Base-by-base conservation (phyloP, 2,888 invertebrate species). In the Idaea aversata region DNA sequence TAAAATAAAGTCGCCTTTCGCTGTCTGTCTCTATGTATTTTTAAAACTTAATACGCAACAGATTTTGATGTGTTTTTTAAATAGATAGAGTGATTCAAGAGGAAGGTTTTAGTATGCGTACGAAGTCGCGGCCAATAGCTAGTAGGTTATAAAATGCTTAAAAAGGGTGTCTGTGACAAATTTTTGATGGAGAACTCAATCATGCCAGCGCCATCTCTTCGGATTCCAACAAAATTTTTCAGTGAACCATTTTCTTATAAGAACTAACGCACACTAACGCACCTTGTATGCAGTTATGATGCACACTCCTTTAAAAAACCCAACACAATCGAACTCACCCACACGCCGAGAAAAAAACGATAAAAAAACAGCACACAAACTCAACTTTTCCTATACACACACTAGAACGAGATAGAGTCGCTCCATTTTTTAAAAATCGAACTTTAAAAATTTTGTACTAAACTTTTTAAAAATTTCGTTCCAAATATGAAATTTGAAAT, bases 221-320 rank as follows among this genome's bases (percentile, higher is more conserved):
- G 86, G 83, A 86, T 87, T 87, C 85, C 86, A 76, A 84, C 87
- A 88, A 91, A 91, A 90, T 88, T 90, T 91, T 90, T 90, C 88
- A 88, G 87, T 84, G 87, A 89, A 89, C 88, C 88, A 89, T 92
- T 91, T 88, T 93, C 92, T 93, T 92, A 89, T 86, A 93, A 93
- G 93, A 93, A 89, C 86, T 79, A 72, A 70, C 84, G 65, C 88
- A 86, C 88, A 88, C 89, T 61, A 65, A 58, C 61, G 67, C 73
- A 77, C 61, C 66, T 65, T 65, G 71, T 79, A 78, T 81, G 81
- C 81, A 84, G 68, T 75, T 72, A 72, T 67, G 64, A 77, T 77
- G 71, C 86, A 77, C 83, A 84, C 87, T 76, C 57, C 25, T 62
- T 25, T 63, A 67, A 59, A 62, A 58, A 68, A 74, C 69, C 70